Evolutionary conservation across 1,140 invertebrate species (phyloP).

Genomic region (Nasonia longicornis): DNA sequence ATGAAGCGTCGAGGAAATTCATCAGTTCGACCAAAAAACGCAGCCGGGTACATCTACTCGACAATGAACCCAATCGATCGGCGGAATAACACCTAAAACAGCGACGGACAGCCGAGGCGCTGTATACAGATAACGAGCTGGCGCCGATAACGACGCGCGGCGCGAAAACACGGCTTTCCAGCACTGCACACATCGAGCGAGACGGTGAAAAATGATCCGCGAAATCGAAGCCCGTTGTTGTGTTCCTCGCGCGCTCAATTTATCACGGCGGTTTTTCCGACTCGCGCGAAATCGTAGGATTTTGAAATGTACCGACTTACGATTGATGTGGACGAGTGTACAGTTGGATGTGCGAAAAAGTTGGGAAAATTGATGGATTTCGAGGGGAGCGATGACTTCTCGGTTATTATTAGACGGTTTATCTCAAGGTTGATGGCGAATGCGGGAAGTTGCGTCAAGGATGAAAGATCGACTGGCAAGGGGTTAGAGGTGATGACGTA

Average conservation of each 20-base stretch:
- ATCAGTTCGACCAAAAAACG: too few species aligned
- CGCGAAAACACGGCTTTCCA: conserved; percentile 32
- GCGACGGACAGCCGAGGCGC: background rate
- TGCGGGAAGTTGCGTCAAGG: too few species aligned
- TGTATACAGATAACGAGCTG: conserved; percentile 24
- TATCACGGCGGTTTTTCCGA: conserved; percentile 12
- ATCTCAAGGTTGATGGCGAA: too few species aligned
- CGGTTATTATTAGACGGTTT: too few species aligned
- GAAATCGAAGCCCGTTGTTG: conserved; percentile 25
- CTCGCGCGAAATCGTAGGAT: conserved; percentile 12
- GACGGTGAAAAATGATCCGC: conserved; percentile 35
- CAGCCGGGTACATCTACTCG: background rate
- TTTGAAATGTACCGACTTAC: background rate
- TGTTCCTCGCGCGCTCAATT: conserved; percentile 23
- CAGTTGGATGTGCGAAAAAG: background rate
- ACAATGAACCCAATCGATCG: background rate
- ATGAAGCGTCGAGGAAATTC: too few species aligned
- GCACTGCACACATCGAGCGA: background rate
- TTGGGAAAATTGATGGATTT: conserved; percentile 16
- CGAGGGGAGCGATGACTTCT: background rate
- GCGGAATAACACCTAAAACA: background rate
- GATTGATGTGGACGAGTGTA: background rate
- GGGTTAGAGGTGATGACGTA: too few species aligned
- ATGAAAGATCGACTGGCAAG: too few species aligned
- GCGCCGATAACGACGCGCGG: conserved; percentile 20